Evolutionary conservation across 2,113 vertebrate genomes (phyloP).

Genomic region (Ammodytes dubius): DNA sequence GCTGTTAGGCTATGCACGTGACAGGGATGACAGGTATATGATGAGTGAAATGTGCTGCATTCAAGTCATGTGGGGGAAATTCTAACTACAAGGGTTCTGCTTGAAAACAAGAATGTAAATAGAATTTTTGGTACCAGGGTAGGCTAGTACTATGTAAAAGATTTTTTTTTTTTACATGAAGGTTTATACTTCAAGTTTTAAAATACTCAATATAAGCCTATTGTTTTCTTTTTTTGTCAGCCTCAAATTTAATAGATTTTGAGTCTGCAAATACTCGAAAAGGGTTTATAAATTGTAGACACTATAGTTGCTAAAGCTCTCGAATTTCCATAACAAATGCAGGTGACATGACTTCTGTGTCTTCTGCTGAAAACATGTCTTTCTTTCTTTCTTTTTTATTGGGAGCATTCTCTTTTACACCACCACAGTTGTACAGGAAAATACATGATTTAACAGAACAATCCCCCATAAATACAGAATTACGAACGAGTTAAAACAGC

Average conservation of each 20-base stretch:
- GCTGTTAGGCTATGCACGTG: constrained; percentile 34
- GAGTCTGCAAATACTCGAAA: not conserved
- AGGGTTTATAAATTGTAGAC: not conserved
- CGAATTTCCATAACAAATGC: too few relatives aligned
- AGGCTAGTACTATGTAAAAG: too few relatives aligned
- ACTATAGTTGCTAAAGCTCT: not conserved
- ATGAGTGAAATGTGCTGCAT: not conserved
- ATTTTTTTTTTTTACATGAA: not conserved
- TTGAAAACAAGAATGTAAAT: not conserved
- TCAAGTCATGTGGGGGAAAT: not conserved
- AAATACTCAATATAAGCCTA: not conserved
- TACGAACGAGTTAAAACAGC: not conserved
- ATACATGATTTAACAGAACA: not conserved
- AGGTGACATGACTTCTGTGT: not conserved
- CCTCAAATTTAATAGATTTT: not conserved
- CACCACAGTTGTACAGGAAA: not conserved
- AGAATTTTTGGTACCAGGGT: too few relatives aligned
- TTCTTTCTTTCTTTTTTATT: not conserved
- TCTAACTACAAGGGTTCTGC: not conserved
- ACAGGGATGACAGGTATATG: constrained; percentile 13
- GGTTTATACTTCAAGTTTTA: not conserved
- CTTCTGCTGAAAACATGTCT: not conserved
- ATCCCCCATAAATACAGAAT: not conserved
- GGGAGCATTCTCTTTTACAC: not conserved
- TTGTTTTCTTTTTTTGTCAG: not conserved